Evolutionary conservation across 2,113 vertebrate genomes (phyloP).

Genomic region (Odocoileus virginianus): DNA sequence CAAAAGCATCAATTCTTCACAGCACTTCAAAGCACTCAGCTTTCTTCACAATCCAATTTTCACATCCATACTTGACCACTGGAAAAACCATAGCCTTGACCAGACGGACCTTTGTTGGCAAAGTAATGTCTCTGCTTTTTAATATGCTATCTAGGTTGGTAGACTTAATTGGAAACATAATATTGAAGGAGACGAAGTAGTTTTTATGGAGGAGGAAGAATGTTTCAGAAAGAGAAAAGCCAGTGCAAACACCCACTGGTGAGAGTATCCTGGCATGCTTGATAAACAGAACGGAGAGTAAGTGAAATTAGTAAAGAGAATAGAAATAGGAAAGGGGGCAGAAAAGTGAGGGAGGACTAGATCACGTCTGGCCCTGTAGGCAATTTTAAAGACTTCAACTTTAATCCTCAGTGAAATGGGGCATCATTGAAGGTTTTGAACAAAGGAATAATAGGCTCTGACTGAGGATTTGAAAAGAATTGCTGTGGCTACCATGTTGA

Average conservation of each 20-base stretch:
- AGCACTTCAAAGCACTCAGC: no score
- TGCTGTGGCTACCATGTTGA: neutral
- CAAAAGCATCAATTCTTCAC: no score
- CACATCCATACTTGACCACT: no score
- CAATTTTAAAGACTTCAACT: neutral
- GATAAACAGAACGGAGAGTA: neutral
- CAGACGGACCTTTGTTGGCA: no score
- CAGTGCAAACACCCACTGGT: neutral
- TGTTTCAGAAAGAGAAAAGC: neutral
- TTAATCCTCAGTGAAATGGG: neutral
- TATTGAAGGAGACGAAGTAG: neutral
- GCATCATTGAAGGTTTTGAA: neutral
- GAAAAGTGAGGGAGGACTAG: neutral
- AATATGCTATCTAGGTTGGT: neutral
- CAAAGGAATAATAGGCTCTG: neutral
- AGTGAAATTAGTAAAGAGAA: neutral
- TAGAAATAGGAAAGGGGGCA: neutral
- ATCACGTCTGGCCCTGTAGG: neutral
- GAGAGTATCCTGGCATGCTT: neutral
- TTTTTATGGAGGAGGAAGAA: neutral
- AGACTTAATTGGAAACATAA: neutral
- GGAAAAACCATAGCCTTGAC: no score
- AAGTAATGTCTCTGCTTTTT: no score
- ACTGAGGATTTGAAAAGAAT: neutral
- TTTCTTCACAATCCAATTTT: no score